A percentile compares a stretch with the other conserved stretches of the same genome.
Evolutionary conservation across 2,113 vertebrate species (phyloP).

Genomic region (Microtus pennsylvanicus): DNA sequence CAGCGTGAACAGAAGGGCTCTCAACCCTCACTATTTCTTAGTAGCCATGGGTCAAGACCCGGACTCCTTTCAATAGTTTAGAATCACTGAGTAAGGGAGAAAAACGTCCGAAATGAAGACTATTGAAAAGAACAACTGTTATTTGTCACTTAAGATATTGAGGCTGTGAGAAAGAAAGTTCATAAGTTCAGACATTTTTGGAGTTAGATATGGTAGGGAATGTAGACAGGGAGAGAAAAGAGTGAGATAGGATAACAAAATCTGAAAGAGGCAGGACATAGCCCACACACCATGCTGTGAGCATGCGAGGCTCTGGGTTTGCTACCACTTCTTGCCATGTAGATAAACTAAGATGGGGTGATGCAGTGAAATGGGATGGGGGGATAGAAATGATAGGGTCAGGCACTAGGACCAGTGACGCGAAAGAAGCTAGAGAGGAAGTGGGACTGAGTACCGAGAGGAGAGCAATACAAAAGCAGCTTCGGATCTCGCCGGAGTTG

Average conservation of each 20-base stretch:
- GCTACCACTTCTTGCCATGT: not conserved
- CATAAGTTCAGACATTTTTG: not conserved
- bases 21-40: not conserved
- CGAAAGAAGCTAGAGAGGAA: not conserved
- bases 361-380: not conserved
- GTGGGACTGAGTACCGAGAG: not conserved
- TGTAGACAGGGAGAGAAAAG: not conserved
- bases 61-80: not conserved
- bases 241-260: not conserved
- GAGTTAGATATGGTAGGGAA: not conserved
- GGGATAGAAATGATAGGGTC: not conserved
- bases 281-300: not conserved
- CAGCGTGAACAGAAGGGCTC: not conserved
- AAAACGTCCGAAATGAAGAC: not conserved
- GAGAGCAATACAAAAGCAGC: constrained; percentile 54
- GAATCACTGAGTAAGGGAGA: not conserved
- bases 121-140: not conserved
- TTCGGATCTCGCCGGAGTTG: constrained; percentile 58
- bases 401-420: not conserved
- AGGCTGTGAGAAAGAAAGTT: constrained; percentile 6
- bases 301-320: not conserved
- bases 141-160: too few species aligned
- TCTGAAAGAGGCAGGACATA: not conserved
- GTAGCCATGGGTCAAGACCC: constrained; percentile 27
- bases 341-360: not conserved